Percentiles rank a stretch among this genome's conserved stretches.
Evolutionary conservation across 2,797 vertebrate genomes (phyloP).

Genomic region (Betta splendens): DNA sequence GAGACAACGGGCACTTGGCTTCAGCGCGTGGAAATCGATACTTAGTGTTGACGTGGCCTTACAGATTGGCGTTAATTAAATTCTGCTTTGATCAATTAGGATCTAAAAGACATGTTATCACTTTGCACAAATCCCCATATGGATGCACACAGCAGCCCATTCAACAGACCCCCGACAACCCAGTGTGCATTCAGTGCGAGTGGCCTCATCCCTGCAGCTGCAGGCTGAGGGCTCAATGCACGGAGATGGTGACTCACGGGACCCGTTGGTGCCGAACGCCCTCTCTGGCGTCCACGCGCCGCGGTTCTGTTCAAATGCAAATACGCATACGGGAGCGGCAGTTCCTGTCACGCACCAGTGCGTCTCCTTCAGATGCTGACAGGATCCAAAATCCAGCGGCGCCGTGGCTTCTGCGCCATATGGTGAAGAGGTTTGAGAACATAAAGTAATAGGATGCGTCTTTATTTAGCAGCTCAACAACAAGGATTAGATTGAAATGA

Average conservation of each 20-base stretch:
- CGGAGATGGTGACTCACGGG: slow-evolving; percentile 62
- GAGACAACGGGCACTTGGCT: slow-evolving; percentile 7
- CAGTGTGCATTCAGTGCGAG: slow-evolving; percentile 2
- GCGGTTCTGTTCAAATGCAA: slow-evolving; percentile 69
- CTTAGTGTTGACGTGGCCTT: neutral
- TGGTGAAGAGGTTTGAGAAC: slow-evolving; percentile 16
- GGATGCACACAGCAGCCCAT: neutral
- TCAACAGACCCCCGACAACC: neutral
- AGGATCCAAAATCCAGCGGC: slow-evolving; percentile 31
- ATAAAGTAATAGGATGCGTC: slow-evolving; percentile 13
- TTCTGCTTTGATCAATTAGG: too few species aligned
- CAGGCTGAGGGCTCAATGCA: slow-evolving; percentile 56
- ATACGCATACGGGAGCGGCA: slow-evolving; percentile 63
- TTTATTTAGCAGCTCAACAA: slow-evolving; percentile 14
- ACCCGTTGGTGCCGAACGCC: slow-evolving; percentile 53
- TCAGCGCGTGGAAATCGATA: slow-evolving; percentile 32
- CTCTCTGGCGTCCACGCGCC: slow-evolving; percentile 54
- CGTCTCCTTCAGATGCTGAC: slow-evolving; percentile 46
- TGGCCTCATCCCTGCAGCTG: slow-evolving; percentile 13
- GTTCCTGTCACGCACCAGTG: slow-evolving; percentile 55
- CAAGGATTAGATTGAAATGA: neutral
- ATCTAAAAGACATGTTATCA: neutral
- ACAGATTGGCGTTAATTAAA: too few species aligned
- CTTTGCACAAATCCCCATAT: too few species aligned
- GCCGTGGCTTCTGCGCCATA: slow-evolving; percentile 29